Conservation (phyloP, 2,113 vertebrate species). For the Clarias gariepinus region DNA sequence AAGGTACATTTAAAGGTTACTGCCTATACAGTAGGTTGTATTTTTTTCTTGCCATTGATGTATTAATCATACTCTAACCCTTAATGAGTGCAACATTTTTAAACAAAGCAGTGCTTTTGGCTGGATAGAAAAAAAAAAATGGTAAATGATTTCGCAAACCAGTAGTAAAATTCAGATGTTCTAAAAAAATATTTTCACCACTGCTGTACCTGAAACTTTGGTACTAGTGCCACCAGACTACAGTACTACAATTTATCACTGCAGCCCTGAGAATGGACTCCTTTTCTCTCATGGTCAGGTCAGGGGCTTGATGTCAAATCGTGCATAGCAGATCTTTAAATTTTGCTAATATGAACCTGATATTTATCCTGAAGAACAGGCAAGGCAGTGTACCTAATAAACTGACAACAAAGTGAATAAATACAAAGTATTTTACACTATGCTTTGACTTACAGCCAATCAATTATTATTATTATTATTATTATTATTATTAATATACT, state of each 20-base stretch:
- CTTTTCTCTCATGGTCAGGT: background rate
- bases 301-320: background rate
- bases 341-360: too few relatives aligned
- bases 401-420: background rate
- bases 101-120: background rate
- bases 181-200: background rate
- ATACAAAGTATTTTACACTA: background rate
- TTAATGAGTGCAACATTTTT: background rate
- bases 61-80: background rate
- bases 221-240: background rate
- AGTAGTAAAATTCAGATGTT: too few relatives aligned
- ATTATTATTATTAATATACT: background rate
- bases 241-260: background rate
- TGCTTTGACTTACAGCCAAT: background rate
- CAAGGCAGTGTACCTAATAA: background rate
- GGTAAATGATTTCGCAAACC: background rate
- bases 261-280: background rate
- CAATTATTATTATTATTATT: background rate
- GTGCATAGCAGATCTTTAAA: too few relatives aligned
- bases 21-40: background rate
- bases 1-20: background rate
- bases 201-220: background rate
- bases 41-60: background rate
- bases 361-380: background rate
- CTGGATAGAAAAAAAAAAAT: background rate